Percentiles rank a stretch among this genome's conserved stretches.
Conservation (phyloP, 2,888 invertebrate genomes). For the Pardosa pseudoannulata region DNA sequence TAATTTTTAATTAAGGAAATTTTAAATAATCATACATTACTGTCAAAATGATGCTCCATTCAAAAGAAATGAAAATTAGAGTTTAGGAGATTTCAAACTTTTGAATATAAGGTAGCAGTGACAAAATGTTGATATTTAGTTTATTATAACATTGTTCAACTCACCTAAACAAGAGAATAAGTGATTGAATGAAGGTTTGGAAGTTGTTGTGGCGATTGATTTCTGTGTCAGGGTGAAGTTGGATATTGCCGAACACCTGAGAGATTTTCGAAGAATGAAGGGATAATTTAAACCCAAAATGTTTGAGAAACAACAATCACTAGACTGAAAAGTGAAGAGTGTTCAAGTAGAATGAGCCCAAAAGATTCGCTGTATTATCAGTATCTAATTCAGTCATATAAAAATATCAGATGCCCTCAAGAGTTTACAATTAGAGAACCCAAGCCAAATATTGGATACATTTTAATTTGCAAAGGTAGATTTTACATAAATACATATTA, state of each 20-base stretch:
- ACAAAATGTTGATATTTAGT: conserved; percentile 49
- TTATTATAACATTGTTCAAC: conserved; percentile 72
- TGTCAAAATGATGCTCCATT: too few relatives aligned
- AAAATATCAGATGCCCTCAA: background rate
- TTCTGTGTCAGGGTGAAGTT: conserved; percentile 79
- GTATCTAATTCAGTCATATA: background rate
- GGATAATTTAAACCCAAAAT: conserved; percentile 65
- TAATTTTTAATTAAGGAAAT: too few relatives aligned
- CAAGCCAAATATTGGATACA: too few relatives aligned
- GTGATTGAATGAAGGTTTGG: conserved; percentile 80
- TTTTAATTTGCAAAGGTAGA: too few relatives aligned
- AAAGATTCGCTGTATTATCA: conserved; percentile 4
- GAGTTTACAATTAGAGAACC: background rate
- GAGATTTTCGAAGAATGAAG: conserved; percentile 69
- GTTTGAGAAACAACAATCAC: conserved; percentile 64
- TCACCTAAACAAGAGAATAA: conserved; percentile 81
- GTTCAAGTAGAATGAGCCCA: conserved; percentile 42
- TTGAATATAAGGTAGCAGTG: too few relatives aligned
- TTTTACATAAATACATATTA: too few relatives aligned
- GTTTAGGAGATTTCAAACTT: too few relatives aligned
- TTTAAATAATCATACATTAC: too few relatives aligned
- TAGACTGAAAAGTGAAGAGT: conserved; percentile 66
- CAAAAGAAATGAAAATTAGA: too few relatives aligned
- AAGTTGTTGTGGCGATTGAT: conserved; percentile 83
- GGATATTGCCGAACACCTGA: conserved; percentile 82